Percentiles rank a stretch among this genome's conserved stretches.
Evolutionary conservation across 2,888 invertebrate species (phyloP).

Genomic region (Trachelus troglodyta): DNA sequence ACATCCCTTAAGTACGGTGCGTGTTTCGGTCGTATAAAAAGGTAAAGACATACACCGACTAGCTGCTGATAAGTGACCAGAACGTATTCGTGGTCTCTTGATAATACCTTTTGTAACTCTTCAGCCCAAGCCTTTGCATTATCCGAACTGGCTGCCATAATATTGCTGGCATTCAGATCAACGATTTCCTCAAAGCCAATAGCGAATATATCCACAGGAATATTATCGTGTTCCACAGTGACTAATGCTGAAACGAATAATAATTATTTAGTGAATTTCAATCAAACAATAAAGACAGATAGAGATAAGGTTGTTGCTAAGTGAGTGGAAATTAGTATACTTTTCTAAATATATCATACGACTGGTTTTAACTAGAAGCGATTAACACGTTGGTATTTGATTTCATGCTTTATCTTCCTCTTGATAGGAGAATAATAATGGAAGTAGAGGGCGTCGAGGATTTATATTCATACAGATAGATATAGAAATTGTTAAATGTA

Average conservation of each 20-base stretch:
- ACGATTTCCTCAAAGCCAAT: conserved; percentile 99
- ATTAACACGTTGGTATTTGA: neutral
- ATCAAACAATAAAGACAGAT: conserved; percentile 1
- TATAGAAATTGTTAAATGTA: neutral
- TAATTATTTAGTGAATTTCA: neutral
- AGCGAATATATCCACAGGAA: conserved; percentile 92
- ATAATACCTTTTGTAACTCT: conserved; percentile 91
- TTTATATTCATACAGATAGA: neutral
- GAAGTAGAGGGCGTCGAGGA: neutral
- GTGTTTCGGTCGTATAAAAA: conserved; percentile 91
- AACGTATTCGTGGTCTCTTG: conserved; percentile 88
- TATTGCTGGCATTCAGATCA: conserved; percentile 97
- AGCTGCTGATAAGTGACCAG: conserved; percentile 93
- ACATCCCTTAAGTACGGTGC: conserved; percentile 92
- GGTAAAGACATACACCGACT: conserved; percentile 96
- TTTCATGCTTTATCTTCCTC: neutral
- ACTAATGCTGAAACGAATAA: conserved; percentile 59
- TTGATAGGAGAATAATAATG: neutral
- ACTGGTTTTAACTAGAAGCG: neutral
- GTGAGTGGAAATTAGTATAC: neutral
- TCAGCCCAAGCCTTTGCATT: conserved; percentile 96
- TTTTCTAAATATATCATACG: neutral
- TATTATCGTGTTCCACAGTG: conserved; percentile 65
- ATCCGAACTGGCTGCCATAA: conserved; percentile 93
- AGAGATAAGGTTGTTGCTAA: neutral